Evolutionary conservation across 2,797 vertebrate species (phyloP), one percentile per base, ranked within the genome.

Genomic region (Notamacropus eugenii): DNA sequence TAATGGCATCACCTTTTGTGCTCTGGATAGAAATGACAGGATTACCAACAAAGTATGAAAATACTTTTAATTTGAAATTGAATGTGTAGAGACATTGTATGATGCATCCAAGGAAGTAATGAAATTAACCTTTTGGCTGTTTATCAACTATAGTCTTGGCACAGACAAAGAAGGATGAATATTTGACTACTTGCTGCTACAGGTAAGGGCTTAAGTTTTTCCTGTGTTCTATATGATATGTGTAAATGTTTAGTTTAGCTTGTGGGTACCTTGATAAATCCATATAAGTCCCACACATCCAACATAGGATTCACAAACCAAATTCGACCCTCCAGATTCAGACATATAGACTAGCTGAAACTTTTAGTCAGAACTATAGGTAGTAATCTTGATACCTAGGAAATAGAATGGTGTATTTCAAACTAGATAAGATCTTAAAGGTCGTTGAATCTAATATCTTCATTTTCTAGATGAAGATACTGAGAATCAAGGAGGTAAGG

Each of bases 31-130:
- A 94, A 96, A 96, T 82, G 67, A 67, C 67, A 95, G 54, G 46
- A 90, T 94, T 56, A 90, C 4, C 34, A 58, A 82, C 5, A 94
- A 55, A 94, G 67, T 87, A 94, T 40, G 8, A 57, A 93, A 95
- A 67, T 91, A 90, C 13, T 67, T 67, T 93, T 96, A 94, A 95
- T 55, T 90, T 97, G 24, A 95, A 96, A 93, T 95, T 92, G 5
- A 96, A 93, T 55, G 52, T n/a, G 50, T 34, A 82, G 40, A 34
- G 40, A 92, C 5, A 92, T 34, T 95, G n/a, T 8, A 93, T 5
- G 0, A 90, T 12, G 91, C 87, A 4, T 93, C 58, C 29, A 6
- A n/a, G 28, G 5, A 31, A 52, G 1, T 93, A 54, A 93, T 28
- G 56, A 96, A 91, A 58, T 27, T 57, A 82, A 52, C 52, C 92